phyloP scores from a whole-genome alignment of 2,113 vertebrate genomes.

The Argyrosomus japonicus region DNA sequence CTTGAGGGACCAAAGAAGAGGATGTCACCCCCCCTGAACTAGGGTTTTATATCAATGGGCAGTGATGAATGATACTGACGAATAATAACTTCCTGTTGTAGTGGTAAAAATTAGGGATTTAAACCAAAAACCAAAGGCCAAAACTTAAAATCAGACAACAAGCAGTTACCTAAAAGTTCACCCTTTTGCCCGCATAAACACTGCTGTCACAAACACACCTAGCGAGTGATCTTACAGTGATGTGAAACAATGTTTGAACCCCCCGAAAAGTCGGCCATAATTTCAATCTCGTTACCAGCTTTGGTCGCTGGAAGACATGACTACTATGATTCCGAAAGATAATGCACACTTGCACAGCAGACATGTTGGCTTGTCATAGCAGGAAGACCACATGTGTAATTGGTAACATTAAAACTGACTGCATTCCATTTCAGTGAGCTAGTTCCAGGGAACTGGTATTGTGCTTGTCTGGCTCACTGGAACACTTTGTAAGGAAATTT shows the following conservation, averaged over 20 bases:
- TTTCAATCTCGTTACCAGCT: neutral
- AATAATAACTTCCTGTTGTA: neutral
- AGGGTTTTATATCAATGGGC: too few relatives aligned
- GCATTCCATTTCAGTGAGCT: conserved; percentile 26
- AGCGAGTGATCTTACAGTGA: too few relatives aligned
- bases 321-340: neutral
- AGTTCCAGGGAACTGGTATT: neutral
- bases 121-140: neutral
- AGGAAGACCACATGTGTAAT: neutral
- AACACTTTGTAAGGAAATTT: neutral
- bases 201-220: neutral
- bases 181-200: neutral
- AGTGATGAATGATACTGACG: neutral
- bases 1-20: neutral
- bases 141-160: neutral
- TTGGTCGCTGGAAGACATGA: neutral
- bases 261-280: neutral
- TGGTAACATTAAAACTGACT: neutral
- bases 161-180: neutral
- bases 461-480: neutral
- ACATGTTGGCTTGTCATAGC: neutral
- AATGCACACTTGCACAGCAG: neutral
- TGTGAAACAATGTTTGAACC: neutral
- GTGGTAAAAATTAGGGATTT: neutral
- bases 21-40: neutral